Conservation (phyloP, 2,797 vertebrate genomes). For the Brachyrhaphis roseni region DNA sequence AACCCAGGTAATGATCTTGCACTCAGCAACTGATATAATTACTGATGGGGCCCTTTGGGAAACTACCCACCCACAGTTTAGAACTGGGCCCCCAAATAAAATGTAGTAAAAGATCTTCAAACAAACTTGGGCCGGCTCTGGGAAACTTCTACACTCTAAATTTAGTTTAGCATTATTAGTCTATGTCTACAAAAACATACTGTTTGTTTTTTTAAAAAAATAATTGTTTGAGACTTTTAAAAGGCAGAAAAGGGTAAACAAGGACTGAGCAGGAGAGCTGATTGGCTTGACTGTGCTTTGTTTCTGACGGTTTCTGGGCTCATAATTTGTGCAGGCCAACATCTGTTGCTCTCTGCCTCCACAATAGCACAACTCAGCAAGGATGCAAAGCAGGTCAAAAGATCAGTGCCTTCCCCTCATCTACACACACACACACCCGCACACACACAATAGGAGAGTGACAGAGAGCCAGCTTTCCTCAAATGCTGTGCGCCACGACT, state of each 20-base stretch:
- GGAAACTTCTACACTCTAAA: background rate
- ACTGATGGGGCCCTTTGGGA: background rate
- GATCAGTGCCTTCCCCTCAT: constrained; percentile 74
- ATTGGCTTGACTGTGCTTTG: constrained; percentile 45
- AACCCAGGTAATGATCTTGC: background rate
- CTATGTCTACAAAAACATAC: background rate
- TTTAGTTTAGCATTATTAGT: background rate
- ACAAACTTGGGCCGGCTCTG: background rate
- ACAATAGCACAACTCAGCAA: constrained; percentile 78
- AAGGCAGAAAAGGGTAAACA: background rate
- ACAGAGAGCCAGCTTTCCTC: constrained; percentile 43
- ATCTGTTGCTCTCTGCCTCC: constrained; percentile 80
- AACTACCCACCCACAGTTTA: background rate
- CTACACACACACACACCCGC: background rate
- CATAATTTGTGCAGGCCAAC: constrained; percentile 66
- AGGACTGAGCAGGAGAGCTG: constrained; percentile 1
- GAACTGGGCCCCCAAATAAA: background rate
- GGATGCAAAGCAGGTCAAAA: constrained; percentile 81
- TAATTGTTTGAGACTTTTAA: background rate
- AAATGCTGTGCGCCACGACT: constrained; percentile 68
- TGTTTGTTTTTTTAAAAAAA: background rate
- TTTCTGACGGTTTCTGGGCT: constrained; percentile 60
- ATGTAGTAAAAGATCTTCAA: background rate
- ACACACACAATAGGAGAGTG: constrained; percentile 12
- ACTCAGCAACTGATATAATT: background rate